A percentile compares a stretch with the other conserved stretches of the same genome.
Evolutionary conservation across 1,140 invertebrate species (phyloP).

Genomic region (Ceratosolen fusciceps): DNA sequence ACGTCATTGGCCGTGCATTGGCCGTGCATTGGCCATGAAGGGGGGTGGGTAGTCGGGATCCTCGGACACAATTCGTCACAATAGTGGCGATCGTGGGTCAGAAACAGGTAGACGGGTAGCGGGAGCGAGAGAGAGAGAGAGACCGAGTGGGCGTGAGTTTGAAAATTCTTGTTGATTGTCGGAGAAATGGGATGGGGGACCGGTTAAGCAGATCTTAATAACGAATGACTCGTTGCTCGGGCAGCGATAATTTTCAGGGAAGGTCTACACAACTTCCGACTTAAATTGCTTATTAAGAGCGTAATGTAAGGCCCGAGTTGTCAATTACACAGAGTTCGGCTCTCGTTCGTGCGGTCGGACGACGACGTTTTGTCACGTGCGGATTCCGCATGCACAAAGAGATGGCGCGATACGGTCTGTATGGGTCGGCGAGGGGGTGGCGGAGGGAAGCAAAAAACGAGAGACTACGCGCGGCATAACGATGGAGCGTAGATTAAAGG

Average conservation of each 20-base stretch:
- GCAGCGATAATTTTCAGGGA: not conserved
- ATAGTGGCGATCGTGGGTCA: no score
- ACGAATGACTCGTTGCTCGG: constrained; percentile 7
- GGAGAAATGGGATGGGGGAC: no score
- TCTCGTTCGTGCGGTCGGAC: not conserved
- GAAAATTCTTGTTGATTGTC: not conserved
- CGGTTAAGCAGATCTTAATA: constrained; percentile 1
- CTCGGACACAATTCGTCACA: no score
- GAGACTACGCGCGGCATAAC: constrained; percentile 8
- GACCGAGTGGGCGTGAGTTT: no score
- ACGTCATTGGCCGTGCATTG: no score
- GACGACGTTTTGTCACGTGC: constrained; percentile 10
- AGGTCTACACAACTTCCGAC: constrained; percentile 12
- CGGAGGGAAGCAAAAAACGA: not conserved
- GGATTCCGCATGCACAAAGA: not conserved
- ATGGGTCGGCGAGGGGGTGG: not conserved
- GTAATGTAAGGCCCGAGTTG: constrained; percentile 25
- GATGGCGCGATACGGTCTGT: not conserved
- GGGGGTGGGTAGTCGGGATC: no score
- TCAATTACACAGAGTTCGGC: constrained; percentile 28
- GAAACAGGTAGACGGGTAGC: no score
- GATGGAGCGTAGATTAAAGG: constrained; percentile 35
- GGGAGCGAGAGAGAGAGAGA: no score
- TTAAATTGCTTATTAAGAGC: constrained; percentile 35
- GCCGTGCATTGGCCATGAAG: no score